Conservation (phyloP, 2,113 vertebrate species). For the Labrus mixtus region DNA sequence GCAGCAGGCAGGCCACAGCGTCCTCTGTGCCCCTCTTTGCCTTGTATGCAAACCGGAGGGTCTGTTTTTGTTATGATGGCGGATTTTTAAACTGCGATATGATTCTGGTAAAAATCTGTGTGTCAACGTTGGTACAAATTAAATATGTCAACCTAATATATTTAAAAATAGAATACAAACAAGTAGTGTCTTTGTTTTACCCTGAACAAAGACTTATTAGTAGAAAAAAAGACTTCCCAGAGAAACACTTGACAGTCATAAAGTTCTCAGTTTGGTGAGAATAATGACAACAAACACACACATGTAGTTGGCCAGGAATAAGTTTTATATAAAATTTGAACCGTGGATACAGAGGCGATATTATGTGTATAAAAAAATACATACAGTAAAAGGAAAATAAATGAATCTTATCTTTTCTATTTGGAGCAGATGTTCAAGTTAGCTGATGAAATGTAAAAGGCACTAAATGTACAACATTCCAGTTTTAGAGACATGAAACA, state of each 20-base stretch:
- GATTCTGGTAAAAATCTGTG: no score
- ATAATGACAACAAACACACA: constrained; percentile 29
- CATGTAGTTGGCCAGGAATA: constrained; percentile 67
- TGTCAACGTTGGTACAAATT: no score
- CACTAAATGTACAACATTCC: constrained; percentile 86
- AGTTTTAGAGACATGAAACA: constrained; percentile 80
- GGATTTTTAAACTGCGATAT: no score
- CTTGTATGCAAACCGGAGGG: no score
- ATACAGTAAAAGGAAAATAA: constrained; percentile 81
- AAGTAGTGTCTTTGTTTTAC: background rate
- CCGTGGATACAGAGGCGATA: constrained; percentile 79
- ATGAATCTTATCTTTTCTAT: constrained; percentile 75
- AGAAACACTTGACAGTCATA: no score
- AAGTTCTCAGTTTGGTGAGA: background rate
- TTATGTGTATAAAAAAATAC: constrained; percentile 83
- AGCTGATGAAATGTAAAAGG: constrained; percentile 85
- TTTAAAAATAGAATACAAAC: no score
- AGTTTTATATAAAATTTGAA: constrained; percentile 83
- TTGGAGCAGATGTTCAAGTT: constrained; percentile 79
- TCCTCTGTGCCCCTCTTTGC: no score
- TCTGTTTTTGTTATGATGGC: no score
- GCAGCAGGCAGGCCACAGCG: no score
- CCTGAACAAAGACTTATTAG: background rate
- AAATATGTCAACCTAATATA: no score
- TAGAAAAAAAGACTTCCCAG: no score